Base-by-base conservation (phyloP, 1,140 invertebrate genomes). In the Trypoxylus dichotomus region DNA sequence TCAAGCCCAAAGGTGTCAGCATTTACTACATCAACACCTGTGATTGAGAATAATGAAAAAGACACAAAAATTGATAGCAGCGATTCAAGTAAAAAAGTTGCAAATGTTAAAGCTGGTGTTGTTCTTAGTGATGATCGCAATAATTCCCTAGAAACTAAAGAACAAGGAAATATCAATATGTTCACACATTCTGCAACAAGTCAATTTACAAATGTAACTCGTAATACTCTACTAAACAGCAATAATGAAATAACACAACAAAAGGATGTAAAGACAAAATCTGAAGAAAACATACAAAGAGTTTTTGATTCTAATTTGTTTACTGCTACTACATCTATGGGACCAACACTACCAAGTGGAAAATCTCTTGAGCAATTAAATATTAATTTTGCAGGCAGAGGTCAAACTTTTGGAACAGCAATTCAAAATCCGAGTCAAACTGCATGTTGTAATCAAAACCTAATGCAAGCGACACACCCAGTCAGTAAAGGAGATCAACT, bases 1-100 rank as follows among this genome's bases (percentile, higher is more conserved):
- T 76, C 79, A 80, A 80, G 76, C 82, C 79, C 79, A 79, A 47
- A 78, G 76, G 25, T 58, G 19, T 24, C 13, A 24, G 15, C 37
- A 13, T 79, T 72, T 78, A 73, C 68, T 74, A 79, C 74, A 42
- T 79, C 63, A 47, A 79, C 76, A 15, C 79, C 77, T 47, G 77
- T 73, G 77, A 29, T 63, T 42, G 72, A 42, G 27, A 42, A 41
- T 74, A 41, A 41, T n/a, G 72, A 41, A 72, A 25, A 25, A 6
- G 72, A 42, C 15, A 11, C 37, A 74, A 42, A 19, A 29, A 42
- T 25, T 19, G 32, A n/a, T 42, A 43, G 10, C 21, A 15, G 32
- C 8, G 42, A 41, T 41, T n/a, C 32, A 74, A 29, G 8, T 37
- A n/a, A 7, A 13, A 42, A 21, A 15, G 15, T 19, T 54, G 5